These are phyloP conservation scores for Ecliptopera silaceata DNA, from an alignment of 2,888 invertebrate species.

Conservation along the genomic window DNA sequence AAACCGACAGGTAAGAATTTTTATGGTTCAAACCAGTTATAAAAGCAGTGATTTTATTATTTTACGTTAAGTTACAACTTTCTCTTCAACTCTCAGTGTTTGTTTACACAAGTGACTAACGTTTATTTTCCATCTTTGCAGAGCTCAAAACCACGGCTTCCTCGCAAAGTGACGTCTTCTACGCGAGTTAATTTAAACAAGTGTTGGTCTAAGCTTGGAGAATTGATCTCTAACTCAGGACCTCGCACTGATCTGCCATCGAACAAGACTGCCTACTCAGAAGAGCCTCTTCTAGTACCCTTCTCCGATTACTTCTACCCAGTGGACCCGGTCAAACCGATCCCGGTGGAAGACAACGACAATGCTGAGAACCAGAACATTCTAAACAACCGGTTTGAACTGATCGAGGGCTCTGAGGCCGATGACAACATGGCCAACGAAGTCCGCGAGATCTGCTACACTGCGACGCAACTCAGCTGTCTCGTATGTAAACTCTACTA, in stretches of 20 bases:
- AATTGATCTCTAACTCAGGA: slow-evolving; percentile 75
- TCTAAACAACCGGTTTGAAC: slow-evolving; percentile 69
- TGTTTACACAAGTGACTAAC: slow-evolving; percentile 19
- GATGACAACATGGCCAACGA: slow-evolving; percentile 84
- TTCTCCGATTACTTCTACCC: slow-evolving; percentile 73
- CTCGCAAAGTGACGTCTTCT: slow-evolving; percentile 80
- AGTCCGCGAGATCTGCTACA: slow-evolving; percentile 81
- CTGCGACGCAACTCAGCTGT: slow-evolving; percentile 61
- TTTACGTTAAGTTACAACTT: slow-evolving; percentile 2
- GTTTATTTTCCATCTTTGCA: slow-evolving; percentile 63
- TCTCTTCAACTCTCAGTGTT: not conserved
- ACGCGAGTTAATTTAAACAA: slow-evolving; percentile 85
- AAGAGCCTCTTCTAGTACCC: slow-evolving; percentile 70
- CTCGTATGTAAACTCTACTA: slow-evolving; percentile 75
- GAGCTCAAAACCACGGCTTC: slow-evolving; percentile 82
- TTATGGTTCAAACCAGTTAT: slow-evolving; percentile 14
- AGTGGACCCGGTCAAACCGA: slow-evolving; percentile 71
- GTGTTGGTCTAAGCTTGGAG: slow-evolving; percentile 85
- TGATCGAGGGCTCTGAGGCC: slow-evolving; percentile 71
- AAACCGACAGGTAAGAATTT: slow-evolving; percentile 78
- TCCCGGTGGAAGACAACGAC: slow-evolving; percentile 67
- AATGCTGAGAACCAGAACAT: slow-evolving; percentile 78
- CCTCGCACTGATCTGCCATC: slow-evolving; percentile 75
- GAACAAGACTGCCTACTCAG: slow-evolving; percentile 73
- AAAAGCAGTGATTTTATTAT: not conserved